Base-by-base conservation (phyloP, 2,113 vertebrate genomes). In the Pantherophis guttatus region DNA sequence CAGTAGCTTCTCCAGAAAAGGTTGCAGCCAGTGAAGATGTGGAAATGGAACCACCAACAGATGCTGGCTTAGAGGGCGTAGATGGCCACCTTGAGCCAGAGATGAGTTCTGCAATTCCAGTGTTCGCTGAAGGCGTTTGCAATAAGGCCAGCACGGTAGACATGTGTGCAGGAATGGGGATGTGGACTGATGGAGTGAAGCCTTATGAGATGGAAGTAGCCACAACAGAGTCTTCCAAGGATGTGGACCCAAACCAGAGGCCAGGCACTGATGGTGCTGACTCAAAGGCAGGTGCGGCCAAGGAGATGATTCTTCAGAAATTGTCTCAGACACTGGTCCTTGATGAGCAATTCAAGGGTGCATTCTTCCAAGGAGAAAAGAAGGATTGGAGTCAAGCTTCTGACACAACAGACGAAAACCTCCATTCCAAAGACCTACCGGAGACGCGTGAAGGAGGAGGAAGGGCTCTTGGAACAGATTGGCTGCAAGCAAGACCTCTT, bases 211-310 rank as follows among this genome's bases (percentile, higher is more conserved):
- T 12, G 33, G 33, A 24, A 15, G 26, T 9, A 17, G 1, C n/a
- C 1, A 6, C 5, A 6, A 9, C 59, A 75, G 29, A 88, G 8
- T 6, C 39, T 48, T 8, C 8, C n/a, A 26, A n/a, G 55, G 52
- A 33, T 10, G 17, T 17, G n/a, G 17, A 8, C 5, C 1, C 52
- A 15, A 19, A 24, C 11, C 8, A 48, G 53, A 23, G 0, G 29
- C 23, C 7, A 17, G n/a, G 15, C 15, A 9, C 1, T 33, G 26
- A 29, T n/a, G 10, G 54, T 19, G 1, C 5, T 3, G 33, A n/a
- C 3, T 13, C 48, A n/a, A 33, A 13, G 15, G 19, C 57, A 0
- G 3, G 24, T 0, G 1, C 15, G 62, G 54, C 23, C 5, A 7
- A 3, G 8, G 24, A 54, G 19, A 23, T 3, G 17, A n/a, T 13